A percentile compares a stretch with the other conserved stretches of the same genome.
Conservation (phyloP, 1,140 invertebrate species). For the Drosophila takahashii region DNA sequence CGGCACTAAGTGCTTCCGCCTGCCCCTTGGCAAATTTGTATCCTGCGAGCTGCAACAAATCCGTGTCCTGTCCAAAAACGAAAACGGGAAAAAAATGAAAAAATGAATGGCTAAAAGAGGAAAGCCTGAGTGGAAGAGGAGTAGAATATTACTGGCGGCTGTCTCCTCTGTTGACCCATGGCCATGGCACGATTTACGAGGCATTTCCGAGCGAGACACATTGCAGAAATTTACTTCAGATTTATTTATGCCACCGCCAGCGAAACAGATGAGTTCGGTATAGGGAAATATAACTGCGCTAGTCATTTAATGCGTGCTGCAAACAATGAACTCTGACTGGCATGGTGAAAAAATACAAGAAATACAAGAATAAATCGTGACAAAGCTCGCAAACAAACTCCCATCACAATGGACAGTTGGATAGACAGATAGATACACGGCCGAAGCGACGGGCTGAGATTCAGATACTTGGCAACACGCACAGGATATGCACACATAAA, state of each 20-base stretch:
- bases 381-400: slow-evolving; percentile 75
- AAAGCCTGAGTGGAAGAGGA: slow-evolving; percentile 26
- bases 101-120: slow-evolving; percentile 29
- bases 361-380: slow-evolving; percentile 77
- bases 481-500: slow-evolving; percentile 58
- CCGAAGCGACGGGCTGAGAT: slow-evolving; percentile 53
- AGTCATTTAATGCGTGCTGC: slow-evolving; percentile 67
- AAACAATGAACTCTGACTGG: slow-evolving; percentile 70
- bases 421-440: slow-evolving; percentile 70
- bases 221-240: slow-evolving; percentile 84
- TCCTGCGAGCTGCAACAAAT: slow-evolving; percentile 76
- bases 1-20: slow-evolving; percentile 76
- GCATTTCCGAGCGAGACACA: slow-evolving; percentile 82
- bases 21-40: slow-evolving; percentile 72
- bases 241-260: slow-evolving; percentile 75
- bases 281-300: slow-evolving; percentile 44
- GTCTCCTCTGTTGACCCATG: slow-evolving; percentile 71
- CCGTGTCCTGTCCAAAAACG: slow-evolving; percentile 60
- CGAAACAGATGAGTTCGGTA: slow-evolving; percentile 35
- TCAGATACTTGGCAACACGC: slow-evolving; percentile 33
- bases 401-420: slow-evolving; percentile 74
- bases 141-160: slow-evolving; percentile 68
- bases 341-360: slow-evolving; percentile 12
- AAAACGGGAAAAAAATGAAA: slow-evolving; percentile 1
- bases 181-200: slow-evolving; percentile 78